Base-by-base conservation (phyloP, 1,140 invertebrate genomes). In the Aphelinus certus region DNA sequence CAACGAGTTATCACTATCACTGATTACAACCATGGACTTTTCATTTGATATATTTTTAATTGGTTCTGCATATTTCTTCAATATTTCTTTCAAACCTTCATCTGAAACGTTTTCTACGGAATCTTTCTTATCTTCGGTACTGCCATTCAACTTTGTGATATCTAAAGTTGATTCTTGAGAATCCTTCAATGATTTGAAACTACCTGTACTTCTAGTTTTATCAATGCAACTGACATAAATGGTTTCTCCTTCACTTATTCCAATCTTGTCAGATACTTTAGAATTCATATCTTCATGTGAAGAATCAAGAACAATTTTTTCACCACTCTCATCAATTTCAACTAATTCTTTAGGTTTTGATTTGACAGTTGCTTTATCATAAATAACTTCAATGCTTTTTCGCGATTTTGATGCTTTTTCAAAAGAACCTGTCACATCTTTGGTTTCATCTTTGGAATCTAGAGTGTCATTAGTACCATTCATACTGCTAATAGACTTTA, bases 381-480 rank as follows among this genome's bases (percentile, higher is more conserved):
- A 87, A 48, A 84, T 80, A 1, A 86, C 71, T 73, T 87, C 86
- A 43, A 86, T 79, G 62, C 85, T 86, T 67, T 55, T 78, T 76
- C 82, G 64, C 0, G 78, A 78, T 26, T 80, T 83, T 26, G n/a
- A 26, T 2, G 57, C 57, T 47, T 51, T 53, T 49, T 71, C 62
- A 55, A 60, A 47, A 46, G 26, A 45, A 7, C 48, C 55, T 7
- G 60, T 60, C 51, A 26, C 47, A 43, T 55, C 57, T 49, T 42
- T 56, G 7, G 47, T 56, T 62, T 76, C 70, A 10, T 55, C 46
- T 0, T 62, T 62, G 45, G 53, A 57, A 57, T 58, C n/a, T 48
- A 45, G 46, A 26, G 10, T 9, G 43, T 51, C 3, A 51, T 73
- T 55, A 55, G 51, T 45, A 6, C 49, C 55, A 53, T n/a, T 57